Base-by-base conservation (phyloP, 2,888 invertebrate genomes). In the Parnassius apollo region DNA sequence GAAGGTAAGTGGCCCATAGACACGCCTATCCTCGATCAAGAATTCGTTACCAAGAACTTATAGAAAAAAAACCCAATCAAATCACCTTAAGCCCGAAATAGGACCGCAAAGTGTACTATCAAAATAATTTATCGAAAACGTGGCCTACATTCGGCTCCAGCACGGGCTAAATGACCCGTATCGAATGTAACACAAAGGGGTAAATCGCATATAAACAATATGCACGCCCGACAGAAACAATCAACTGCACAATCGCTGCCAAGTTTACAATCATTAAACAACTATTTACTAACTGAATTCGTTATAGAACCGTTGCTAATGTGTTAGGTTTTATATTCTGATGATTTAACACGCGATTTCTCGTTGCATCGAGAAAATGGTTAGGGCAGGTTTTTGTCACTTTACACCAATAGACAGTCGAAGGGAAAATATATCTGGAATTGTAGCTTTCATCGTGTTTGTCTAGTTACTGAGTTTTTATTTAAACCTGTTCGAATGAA, bases 251-350 rank as follows among this genome's bases (percentile, higher is more conserved):
- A 50, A 46, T 50, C 10, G 59, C 56, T 63, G 63, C 63, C 63
- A 63, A 63, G 60, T 60, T 64, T 64, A 60, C 60, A 64, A 60
- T 60, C 57, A 57, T 64, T 60, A 57, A 64, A 64, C 57, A 60
- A 60, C 64, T 60, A 60, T 64, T 64, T 64, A 64, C 60, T 53
- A 64, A 63, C 63, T 63, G 42, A 46, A 55, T 51, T 59, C 51
- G 59, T 63, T 59, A 58, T 59, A 55, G 50, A 53, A 62, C 13
- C n/a, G 13, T 13, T 18, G 49, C n/a, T 42, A 42, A 50, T 35
- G 11, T 42, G 9, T 50, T 18, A 42, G 10, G 10, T 4, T 42
- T 50, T 50, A 13, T 25, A 56, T 18, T 18, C 51, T 18, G 25
- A 22, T 13, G 22, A 25, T 25, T 22, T 9, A 11, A 49, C 46